Evolutionary conservation across 2,113 vertebrate species (phyloP), one percentile per base, ranked within the genome.

Genomic region (Odobenus rosmarus): DNA sequence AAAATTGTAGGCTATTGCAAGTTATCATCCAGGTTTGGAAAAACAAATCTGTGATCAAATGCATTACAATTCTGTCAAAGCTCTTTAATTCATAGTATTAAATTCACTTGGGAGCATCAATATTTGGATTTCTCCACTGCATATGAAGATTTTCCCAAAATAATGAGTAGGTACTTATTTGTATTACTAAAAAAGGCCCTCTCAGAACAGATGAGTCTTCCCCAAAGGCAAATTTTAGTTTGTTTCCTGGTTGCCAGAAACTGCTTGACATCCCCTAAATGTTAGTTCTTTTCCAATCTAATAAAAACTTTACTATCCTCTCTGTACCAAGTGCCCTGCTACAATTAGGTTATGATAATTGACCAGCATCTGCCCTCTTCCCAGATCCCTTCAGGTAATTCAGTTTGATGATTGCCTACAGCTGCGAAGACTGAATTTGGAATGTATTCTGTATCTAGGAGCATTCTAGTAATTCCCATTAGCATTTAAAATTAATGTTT

Each of bases 401-500:
- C 90, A 6, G 46, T 81, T 85, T 90, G 71, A 85, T 95, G 93
- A 94, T 46, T 96, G 57, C 46, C 90, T 93, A 84, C 82, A 92
- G 39, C 96, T 96, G 85, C 89, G 77, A 53, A 95, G 90, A 90
- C 51, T 83, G 84, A 96, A 82, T 90, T 95, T 90, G 59, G 57
- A 92, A 81, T 19, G 36, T 96, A 39, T 90, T 86, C 61, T 88
- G 8, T 82, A 28, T 77, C 57, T 61, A 90, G 33, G 71, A 93
- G 42, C 61, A 83, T 87, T 88, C 55, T 90, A 89, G 61, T 71
- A 94, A 97, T 95, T 97, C 57, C 46, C 76, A 79, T 95, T 72
- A 92, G 67, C 53, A 59, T 96, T 97, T 96, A 96, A 96, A 95
- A 96, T 93, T 67, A 95, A 95, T 90, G 59, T 95, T 94, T 93